Percentiles rank a stretch among this genome's conserved stretches.
These are phyloP conservation scores for Chaetoderma sp. DNA, from an alignment of 2,888 invertebrate species.

Conservation along the genomic window DNA sequence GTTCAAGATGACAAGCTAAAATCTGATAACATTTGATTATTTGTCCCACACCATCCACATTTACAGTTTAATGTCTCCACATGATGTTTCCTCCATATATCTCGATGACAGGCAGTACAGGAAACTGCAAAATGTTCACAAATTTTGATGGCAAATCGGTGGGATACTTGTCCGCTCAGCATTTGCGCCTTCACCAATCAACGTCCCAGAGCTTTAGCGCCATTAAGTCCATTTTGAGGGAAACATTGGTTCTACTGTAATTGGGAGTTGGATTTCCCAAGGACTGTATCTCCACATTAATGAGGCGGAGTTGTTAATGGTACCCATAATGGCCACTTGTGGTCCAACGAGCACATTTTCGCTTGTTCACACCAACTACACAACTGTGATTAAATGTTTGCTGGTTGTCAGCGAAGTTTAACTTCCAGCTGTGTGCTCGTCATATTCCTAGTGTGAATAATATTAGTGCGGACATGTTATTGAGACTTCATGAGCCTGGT, in stretches of 20 bases:
- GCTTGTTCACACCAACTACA: conserved; percentile 7
- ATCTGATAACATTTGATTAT: no score
- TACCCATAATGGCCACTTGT: conserved; percentile 1
- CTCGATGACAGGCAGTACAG: no score
- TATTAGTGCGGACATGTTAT: conserved; percentile 10
- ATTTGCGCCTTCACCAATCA: no score
- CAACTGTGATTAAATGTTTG: conserved; percentile 8
- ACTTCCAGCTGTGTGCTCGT: conserved; percentile 15
- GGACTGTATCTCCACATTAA: conserved; percentile 23
- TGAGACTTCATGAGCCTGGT: conserved; percentile 9
- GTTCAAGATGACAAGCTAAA: no score
- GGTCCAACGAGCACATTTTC: conserved; percentile 8
- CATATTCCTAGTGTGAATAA: conserved; percentile 12
- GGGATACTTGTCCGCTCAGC: no score
- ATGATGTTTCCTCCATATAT: no score
- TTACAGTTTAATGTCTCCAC: no score
- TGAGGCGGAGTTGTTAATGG: conserved; percentile 12
- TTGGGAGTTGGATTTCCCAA: background rate
- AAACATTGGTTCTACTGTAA: conserved; percentile 20
- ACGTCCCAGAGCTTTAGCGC: no score
- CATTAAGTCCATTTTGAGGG: no score
- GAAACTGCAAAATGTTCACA: no score
- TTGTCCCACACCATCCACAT: no score
- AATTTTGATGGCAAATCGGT: no score
- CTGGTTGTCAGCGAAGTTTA: conserved; percentile 19